Evolutionary conservation across 2,797 vertebrate genomes (phyloP).

Genomic region (Petrocephalus sullivani): DNA sequence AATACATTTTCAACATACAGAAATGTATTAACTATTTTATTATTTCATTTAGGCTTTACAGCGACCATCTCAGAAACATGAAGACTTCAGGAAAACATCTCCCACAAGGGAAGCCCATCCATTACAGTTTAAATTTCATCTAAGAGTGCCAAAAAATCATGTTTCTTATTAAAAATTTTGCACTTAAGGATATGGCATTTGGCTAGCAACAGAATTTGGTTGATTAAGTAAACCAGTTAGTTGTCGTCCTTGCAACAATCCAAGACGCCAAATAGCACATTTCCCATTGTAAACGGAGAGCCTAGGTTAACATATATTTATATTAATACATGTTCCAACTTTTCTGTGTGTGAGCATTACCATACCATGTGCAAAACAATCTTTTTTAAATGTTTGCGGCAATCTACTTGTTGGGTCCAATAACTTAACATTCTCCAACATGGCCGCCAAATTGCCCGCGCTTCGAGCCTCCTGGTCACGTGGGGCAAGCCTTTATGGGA

Average conservation of each 20-base stretch:
- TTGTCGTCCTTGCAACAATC: background rate
- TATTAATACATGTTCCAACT: background rate
- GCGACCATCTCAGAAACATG: background rate
- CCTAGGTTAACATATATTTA: background rate
- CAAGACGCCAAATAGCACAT: background rate
- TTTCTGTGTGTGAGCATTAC: background rate
- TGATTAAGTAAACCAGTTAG: background rate
- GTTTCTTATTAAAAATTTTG: background rate
- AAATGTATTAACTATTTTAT: background rate
- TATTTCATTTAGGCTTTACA: background rate
- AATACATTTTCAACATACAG: background rate
- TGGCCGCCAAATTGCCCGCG: conserved; percentile 20
- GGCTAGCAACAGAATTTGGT: background rate
- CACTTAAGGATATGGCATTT: background rate
- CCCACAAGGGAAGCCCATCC: background rate
- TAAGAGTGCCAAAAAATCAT: background rate
- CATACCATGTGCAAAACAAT: background rate
- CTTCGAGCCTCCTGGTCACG: conserved; percentile 27
- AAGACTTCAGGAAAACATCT: background rate
- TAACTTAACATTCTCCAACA: conserved; percentile 25
- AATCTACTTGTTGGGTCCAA: background rate
- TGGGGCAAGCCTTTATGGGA: conserved; percentile 42
- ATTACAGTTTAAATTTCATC: background rate
- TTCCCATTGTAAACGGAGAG: background rate
- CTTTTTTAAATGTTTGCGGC: background rate